Base-by-base conservation (phyloP, 2,888 invertebrate species). In the Nipponacmea schrenckii region DNA sequence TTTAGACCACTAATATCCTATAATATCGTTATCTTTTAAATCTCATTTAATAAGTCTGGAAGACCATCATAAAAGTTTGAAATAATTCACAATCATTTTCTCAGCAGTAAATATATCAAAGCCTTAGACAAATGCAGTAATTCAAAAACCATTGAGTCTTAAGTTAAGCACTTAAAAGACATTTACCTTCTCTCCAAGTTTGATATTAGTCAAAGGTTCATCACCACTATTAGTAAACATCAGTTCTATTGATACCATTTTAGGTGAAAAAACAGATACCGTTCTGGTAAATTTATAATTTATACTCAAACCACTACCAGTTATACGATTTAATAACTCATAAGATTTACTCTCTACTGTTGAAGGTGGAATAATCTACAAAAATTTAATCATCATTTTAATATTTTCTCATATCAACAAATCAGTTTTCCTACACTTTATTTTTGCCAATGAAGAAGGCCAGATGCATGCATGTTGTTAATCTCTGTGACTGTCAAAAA, bases 181-280 rank as follows among this genome's bases (percentile, higher is more conserved):
- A 72, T 76, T 80, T 85, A 94, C 95, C 92, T 94, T 94, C 81
- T 92, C 92, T 62, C 92, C 92, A 72, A 96, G 89, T 80, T 92
- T 91, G 72, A 97, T 92, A 80, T 93, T 92, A 39, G 90, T 91
- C 70, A 95, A 82, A 27, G 89, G 91, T 62, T 92, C 92, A n/a
- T 92, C 91, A 63, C 91, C 91, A 83, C 92, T 91, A 90, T 97
- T 98, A 48, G 92, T 92, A 89, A 97, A 93, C 39, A 91, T 90
- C 73, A 97, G 87, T 87, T 96, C 95, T 15, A 97, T 90, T 26
- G 94, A 94, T 73, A 93, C 92, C 95, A 97, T 95, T 77, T 91
- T 91, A 5, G 93, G 91, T 12, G 95, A 95, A 89, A 93, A 94
- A 68, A 97, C 81, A 64, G 87, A 88, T 62, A 88, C 83, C 24